Evolutionary conservation across 2,113 vertebrate species (phyloP).

Genomic region (Coregonus clupeaformis): DNA sequence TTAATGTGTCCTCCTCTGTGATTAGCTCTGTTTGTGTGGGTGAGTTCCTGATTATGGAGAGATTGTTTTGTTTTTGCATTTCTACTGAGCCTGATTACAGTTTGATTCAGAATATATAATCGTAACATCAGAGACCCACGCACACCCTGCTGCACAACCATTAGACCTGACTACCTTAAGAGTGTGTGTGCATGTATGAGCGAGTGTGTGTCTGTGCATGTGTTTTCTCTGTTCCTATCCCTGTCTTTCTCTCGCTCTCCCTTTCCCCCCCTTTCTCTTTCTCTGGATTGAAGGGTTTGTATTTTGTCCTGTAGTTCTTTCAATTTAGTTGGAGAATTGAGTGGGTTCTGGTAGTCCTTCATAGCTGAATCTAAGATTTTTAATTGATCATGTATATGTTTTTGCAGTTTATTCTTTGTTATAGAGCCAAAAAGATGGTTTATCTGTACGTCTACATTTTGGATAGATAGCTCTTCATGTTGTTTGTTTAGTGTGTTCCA

Average conservation of each 20-base stretch:
- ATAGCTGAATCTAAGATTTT: too few species aligned
- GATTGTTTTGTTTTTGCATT: slow-evolving; percentile 32
- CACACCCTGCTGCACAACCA: slow-evolving; percentile 56
- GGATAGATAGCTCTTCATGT: too few species aligned
- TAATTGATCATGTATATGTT: too few species aligned
- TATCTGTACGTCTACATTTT: too few species aligned
- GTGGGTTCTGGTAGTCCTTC: too few species aligned
- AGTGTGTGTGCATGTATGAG: not conserved
- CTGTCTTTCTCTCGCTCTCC: not conserved
- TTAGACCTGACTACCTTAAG: slow-evolving; percentile 47
- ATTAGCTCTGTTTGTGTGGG: slow-evolving; percentile 34
- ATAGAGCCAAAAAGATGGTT: too few species aligned
- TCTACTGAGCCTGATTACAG: slow-evolving; percentile 53
- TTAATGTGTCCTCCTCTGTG: slow-evolving; percentile 5
- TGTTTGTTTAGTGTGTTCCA: too few species aligned
- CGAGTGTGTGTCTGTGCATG: not conserved
- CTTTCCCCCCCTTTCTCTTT: not conserved
- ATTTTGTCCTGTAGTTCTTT: too few species aligned
- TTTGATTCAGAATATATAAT: slow-evolving; percentile 48
- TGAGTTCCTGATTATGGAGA: slow-evolving; percentile 38
- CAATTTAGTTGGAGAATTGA: too few species aligned
- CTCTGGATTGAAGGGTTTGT: too few species aligned
- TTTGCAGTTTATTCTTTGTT: too few species aligned
- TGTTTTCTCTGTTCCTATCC: not conserved
- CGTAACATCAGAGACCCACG: slow-evolving; percentile 46